Evolutionary conservation across 2,113 vertebrate species (phyloP).

Genomic region (Lutjanus erythropterus): DNA sequence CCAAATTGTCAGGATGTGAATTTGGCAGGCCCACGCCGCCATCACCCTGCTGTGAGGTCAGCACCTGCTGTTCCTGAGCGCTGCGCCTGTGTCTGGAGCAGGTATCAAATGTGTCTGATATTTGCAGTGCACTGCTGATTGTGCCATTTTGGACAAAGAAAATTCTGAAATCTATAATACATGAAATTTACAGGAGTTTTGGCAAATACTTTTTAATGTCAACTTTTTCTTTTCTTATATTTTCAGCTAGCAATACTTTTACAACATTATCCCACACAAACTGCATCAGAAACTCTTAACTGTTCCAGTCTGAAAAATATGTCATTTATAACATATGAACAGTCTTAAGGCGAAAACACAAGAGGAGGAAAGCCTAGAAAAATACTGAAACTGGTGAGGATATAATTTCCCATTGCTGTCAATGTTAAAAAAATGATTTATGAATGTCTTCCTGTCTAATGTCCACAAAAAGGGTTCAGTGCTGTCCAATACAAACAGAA

Average conservation of each 20-base stretch:
- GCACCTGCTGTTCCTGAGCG: conserved; percentile 2
- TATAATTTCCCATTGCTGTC: too few species aligned
- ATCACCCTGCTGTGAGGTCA: background rate
- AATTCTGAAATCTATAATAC: background rate
- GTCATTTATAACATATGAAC: too few species aligned
- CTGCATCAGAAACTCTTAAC: too few species aligned
- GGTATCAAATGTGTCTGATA: background rate
- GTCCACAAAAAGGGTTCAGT: too few species aligned
- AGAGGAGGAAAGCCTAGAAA: too few species aligned
- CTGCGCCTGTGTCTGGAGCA: background rate
- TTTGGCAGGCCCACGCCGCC: conserved; percentile 15
- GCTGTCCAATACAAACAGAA: too few species aligned
- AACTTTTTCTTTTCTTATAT: background rate
- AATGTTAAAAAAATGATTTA: too few species aligned
- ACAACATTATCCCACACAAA: too few species aligned
- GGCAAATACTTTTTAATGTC: background rate
- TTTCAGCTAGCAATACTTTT: background rate
- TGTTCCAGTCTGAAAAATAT: too few species aligned
- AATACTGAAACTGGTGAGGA: too few species aligned
- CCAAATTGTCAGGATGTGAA: conserved; percentile 28
- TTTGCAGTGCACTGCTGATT: background rate
- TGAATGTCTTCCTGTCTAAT: too few species aligned
- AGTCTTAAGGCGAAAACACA: too few species aligned
- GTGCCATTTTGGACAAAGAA: background rate
- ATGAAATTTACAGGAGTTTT: background rate